phyloP scores from a whole-genome alignment of 2,888 invertebrate genomes.

The Ophion ellenae region DNA sequence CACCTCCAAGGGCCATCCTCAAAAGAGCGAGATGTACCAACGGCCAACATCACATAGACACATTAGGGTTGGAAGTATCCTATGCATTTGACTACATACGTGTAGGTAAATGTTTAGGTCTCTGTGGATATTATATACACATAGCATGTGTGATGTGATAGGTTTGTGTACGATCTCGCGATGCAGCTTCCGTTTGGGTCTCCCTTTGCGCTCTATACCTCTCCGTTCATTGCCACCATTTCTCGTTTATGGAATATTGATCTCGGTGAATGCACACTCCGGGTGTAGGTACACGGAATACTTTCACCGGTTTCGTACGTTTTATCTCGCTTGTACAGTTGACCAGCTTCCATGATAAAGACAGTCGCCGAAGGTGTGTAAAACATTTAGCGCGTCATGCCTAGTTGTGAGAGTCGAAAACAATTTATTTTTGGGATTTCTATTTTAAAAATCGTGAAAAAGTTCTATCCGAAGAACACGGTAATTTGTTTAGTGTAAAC shows the following conservation, averaged over 20 bases:
- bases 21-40: not conserved
- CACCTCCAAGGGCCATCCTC: not conserved
- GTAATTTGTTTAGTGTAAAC: no score
- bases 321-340: not conserved
- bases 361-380: not conserved
- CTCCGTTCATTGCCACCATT: constrained; percentile 27
- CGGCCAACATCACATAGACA: not conserved
- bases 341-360: not conserved
- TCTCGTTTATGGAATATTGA: constrained; percentile 43
- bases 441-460: no score
- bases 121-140: not conserved
- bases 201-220: constrained; percentile 20
- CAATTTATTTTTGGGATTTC: no score
- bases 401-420: no score
- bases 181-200: constrained; percentile 50
- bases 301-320: not conserved
- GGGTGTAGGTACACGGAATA: not conserved
- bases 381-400: no score
- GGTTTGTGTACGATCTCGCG: constrained; percentile 34
- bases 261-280: constrained; percentile 4
- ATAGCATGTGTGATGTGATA: constrained; percentile 5
- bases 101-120: not conserved
- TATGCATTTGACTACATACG: not conserved
- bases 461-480: no score
- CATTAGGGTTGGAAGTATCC: not conserved